A percentile compares a stretch with the other conserved stretches of the same genome.
Evolutionary conservation across 2,797 vertebrate genomes (phyloP).

Genomic region (Poeciliopsis gracilis): DNA sequence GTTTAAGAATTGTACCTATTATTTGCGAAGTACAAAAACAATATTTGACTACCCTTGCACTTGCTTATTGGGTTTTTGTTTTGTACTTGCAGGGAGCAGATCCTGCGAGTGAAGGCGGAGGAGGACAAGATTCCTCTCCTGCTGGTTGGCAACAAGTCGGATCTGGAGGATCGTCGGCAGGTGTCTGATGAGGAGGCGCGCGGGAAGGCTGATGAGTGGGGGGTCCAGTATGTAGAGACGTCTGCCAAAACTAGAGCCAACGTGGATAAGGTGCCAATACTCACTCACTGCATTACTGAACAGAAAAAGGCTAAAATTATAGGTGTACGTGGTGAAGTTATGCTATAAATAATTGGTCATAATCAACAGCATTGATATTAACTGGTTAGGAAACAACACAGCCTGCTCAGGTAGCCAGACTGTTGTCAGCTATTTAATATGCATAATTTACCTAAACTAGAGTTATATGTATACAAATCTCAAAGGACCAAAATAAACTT

Average conservation of each 20-base stretch:
- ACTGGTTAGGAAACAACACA: background rate
- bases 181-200: conserved; percentile 92
- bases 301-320: conserved; percentile 6
- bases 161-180: conserved; percentile 94
- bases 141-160: conserved; percentile 96
- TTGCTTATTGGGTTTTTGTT: background rate
- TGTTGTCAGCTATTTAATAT: background rate
- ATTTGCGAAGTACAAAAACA: background rate
- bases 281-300: background rate
- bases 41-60: background rate
- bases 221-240: conserved; percentile 95
- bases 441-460: background rate
- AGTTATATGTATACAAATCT: background rate
- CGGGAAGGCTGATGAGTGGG: conserved; percentile 93
- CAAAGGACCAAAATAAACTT: background rate
- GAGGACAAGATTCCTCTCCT: conserved; percentile 97
- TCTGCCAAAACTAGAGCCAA: conserved; percentile 98
- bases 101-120: conserved; percentile 95
- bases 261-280: conserved; percentile 91
- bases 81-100: conserved; percentile 88
- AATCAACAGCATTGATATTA: background rate
- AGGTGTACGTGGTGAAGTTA: background rate
- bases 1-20: background rate
- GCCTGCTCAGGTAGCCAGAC: background rate
- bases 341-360: background rate